Base-by-base conservation (phyloP, 2,888 invertebrate genomes). In the Phengaris alcon region DNA sequence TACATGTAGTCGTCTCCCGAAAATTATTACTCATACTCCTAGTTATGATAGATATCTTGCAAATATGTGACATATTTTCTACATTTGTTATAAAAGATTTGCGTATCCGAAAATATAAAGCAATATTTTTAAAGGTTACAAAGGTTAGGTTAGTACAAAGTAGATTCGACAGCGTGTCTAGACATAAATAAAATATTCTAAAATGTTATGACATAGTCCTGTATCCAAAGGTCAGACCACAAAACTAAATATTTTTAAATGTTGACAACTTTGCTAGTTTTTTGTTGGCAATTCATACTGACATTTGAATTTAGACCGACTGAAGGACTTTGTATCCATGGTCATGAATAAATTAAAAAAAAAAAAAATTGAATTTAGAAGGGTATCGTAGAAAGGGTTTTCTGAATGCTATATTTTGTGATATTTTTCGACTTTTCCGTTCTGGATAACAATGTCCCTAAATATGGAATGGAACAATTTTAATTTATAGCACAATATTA, bases 371-470 rank as follows among this genome's bases (percentile, higher is more conserved):
- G 51, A 22, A 51, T 70, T 51, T 22, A 48, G 51, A 51, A 51
- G 51, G 22, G 51, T 70, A 22, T 15, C 54, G 54, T 46, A 10
- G n/a, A 55, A 55, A 75, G 57, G 46, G 69, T 48, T 44, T 69
- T 55, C 68, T 48, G 69, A 75, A 70, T 55, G 55, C 15, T 69
- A 52, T 13, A 22, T 12, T 44, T 22, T 57, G 54, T n/a, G 68
- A 55, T 69, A 48, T 69, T 69, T 68, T 69, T 48, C 44, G 15
- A n/a, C 69, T 22, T 69, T 69, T 69, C 75, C 75, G 75, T 75
- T 69, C 75, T 55, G 70, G 75, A 70, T 69, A 69, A 10, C 15
- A 54, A 9, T 55, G 48, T 55, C 51, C 15, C 57, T 75, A 55
- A 75, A 75, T 75, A 55, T 75, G 57, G 57, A 55, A 75, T 52